phyloP scores from a whole-genome alignment of 2,888 invertebrate genomes.

The Orthosia cruda region DNA sequence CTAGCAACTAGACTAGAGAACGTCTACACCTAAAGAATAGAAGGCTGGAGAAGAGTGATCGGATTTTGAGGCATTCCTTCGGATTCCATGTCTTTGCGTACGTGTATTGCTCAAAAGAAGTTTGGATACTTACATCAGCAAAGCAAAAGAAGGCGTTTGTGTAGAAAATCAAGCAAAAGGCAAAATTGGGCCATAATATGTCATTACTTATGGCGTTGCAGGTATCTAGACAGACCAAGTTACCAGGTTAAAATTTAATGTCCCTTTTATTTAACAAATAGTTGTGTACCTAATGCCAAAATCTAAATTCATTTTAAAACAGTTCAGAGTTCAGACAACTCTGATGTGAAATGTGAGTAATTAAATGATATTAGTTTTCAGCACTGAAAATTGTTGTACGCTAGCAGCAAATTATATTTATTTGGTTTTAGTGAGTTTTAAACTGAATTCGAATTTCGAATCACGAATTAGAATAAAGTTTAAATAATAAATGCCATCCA shows the following conservation, averaged over 20 bases:
- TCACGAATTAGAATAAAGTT: slow-evolving; percentile 14
- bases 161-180: neutral
- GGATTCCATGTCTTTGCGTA: neutral
- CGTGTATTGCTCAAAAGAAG: too few species aligned
- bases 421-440: slow-evolving; percentile 27
- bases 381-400: slow-evolving; percentile 5
- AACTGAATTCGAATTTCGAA: slow-evolving; percentile 26
- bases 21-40: neutral
- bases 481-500: neutral
- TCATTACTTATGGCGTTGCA: neutral
- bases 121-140: neutral
- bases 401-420: slow-evolving; percentile 26
- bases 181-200: neutral
- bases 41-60: neutral
- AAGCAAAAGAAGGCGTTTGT: neutral
- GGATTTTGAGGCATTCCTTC: neutral
- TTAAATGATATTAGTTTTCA: slow-evolving; percentile 32
- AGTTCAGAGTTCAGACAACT: neutral
- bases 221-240: neutral
- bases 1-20: too few species aligned
- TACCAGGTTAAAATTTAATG: slow-evolving; percentile 4
- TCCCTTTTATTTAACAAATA: neutral
- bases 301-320: slow-evolving; percentile 19
- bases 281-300: neutral
- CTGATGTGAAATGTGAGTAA: slow-evolving; percentile 2